These are phyloP conservation scores for Prosapia bicincta DNA, from an alignment of 2,888 invertebrate species.

Conservation along the genomic window DNA sequence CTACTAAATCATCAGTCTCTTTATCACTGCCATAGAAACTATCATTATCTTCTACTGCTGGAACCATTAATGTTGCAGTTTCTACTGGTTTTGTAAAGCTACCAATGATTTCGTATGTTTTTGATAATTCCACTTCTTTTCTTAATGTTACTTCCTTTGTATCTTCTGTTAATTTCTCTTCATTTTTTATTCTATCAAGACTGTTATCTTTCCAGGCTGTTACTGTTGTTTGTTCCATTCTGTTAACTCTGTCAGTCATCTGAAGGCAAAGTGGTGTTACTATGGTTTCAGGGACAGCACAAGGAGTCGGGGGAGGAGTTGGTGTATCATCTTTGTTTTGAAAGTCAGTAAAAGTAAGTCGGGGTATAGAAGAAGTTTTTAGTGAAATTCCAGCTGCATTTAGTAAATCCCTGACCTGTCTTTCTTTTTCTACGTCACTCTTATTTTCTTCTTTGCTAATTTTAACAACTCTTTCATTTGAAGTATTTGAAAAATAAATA, in stretches of 20 bases:
- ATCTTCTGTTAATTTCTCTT: constrained; percentile 2
- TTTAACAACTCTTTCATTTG: constrained; percentile 13
- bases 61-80: constrained; percentile 4
- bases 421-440: neutral
- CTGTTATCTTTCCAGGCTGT: constrained; percentile 27
- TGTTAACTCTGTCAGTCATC: constrained; percentile 41
- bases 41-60: constrained; percentile 48
- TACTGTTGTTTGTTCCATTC: constrained; percentile 40
- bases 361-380: constrained; percentile 2
- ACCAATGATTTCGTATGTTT: constrained; percentile 41
- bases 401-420: constrained; percentile 6
- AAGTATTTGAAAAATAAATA: constrained; percentile 9
- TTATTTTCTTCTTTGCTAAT: constrained; percentile 5
- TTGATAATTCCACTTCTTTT: constrained; percentile 41
- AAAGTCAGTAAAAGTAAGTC: neutral
- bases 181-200: neutral
- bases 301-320: constrained; percentile 23
- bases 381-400: constrained; percentile 22
- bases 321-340: neutral
- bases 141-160: constrained; percentile 39
- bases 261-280: constrained; percentile 38
- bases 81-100: constrained; percentile 35
- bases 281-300: constrained; percentile 6
- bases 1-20: constrained; percentile 57
- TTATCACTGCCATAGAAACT: constrained; percentile 60